Percentiles rank a stretch among this genome's conserved stretches.
Evolutionary conservation across 2,888 invertebrate species (phyloP).

Genomic region (Nipponacmea schrenckii): DNA sequence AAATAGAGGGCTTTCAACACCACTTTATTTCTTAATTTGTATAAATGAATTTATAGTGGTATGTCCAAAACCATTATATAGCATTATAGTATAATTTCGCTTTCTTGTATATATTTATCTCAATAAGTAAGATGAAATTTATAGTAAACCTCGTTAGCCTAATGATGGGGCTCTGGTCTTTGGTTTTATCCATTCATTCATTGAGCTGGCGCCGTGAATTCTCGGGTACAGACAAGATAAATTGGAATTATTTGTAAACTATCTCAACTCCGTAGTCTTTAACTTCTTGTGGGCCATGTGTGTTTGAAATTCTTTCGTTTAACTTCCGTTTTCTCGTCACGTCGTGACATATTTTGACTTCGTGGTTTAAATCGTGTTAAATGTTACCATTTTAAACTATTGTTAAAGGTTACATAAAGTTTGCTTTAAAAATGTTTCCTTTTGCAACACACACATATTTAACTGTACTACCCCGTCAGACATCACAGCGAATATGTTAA

Average conservation of each 20-base stretch:
- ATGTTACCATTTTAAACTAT: neutral
- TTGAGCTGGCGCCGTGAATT: conserved; percentile 11
- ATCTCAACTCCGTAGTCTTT: neutral
- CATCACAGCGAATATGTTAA: too few relatives aligned
- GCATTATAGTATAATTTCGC: too few relatives aligned
- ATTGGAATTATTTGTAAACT: conserved; percentile 14
- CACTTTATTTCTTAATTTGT: too few relatives aligned
- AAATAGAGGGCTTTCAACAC: too few relatives aligned
- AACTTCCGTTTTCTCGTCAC: neutral
- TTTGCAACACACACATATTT: neutral
- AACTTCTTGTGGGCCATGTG: conserved; percentile 2
- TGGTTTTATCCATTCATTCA: conserved; percentile 1
- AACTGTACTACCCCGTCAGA: neutral
- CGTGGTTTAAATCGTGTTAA: too few relatives aligned
- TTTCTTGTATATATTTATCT: too few relatives aligned
- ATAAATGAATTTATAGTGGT: too few relatives aligned
- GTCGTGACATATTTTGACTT: neutral
- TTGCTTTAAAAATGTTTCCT: neutral
- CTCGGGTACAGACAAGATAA: conserved; percentile 10
- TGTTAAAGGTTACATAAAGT: neutral
- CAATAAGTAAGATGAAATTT: neutral
- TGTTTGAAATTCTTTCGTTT: neutral
- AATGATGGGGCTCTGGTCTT: conserved; percentile 2
- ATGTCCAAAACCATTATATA: too few relatives aligned
- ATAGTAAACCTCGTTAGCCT: neutral